phyloP scores from a whole-genome alignment of 2,113 vertebrate species.

The Mus spicilegus region DNA sequence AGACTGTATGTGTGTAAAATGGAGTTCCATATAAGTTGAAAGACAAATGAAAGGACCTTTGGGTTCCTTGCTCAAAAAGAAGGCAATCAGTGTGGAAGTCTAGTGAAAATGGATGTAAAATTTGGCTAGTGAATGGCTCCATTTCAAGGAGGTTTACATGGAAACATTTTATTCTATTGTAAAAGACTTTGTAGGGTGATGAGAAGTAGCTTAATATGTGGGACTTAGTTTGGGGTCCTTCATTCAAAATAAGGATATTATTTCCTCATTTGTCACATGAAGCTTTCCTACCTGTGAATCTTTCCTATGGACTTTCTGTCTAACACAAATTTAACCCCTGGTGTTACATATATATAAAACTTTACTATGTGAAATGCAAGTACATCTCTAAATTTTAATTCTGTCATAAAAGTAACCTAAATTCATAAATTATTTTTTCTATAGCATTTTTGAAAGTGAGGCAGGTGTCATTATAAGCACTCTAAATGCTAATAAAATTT shows the following conservation, averaged over 20 bases:
- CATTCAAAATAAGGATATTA: slow-evolving; percentile 7
- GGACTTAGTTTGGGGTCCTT: background rate
- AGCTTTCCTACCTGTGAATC: background rate
- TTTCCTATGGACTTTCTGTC: background rate
- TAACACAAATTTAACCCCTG: background rate
- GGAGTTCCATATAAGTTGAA: background rate
- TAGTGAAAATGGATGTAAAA: slow-evolving; percentile 11
- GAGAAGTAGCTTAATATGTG: background rate
- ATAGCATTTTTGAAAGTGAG: background rate
- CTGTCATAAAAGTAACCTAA: background rate
- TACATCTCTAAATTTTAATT: slow-evolving; percentile 29
- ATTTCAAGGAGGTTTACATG: slow-evolving; percentile 14
- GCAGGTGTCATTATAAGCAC: background rate
- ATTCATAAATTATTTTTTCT: slow-evolving; percentile 35
- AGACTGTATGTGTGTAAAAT: background rate
- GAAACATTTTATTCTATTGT: slow-evolving; percentile 6
- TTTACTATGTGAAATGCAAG: slow-evolving; percentile 12
- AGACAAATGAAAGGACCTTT: background rate
- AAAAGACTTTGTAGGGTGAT: background rate
- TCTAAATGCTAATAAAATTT: background rate
- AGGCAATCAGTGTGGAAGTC: background rate
- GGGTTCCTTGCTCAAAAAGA: background rate
- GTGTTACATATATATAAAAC: background rate
- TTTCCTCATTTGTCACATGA: background rate
- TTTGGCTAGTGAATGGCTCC: background rate